These are phyloP conservation scores for Varanus komodoensis DNA, from an alignment of 2,113 vertebrate species.

Conservation along the genomic window DNA sequence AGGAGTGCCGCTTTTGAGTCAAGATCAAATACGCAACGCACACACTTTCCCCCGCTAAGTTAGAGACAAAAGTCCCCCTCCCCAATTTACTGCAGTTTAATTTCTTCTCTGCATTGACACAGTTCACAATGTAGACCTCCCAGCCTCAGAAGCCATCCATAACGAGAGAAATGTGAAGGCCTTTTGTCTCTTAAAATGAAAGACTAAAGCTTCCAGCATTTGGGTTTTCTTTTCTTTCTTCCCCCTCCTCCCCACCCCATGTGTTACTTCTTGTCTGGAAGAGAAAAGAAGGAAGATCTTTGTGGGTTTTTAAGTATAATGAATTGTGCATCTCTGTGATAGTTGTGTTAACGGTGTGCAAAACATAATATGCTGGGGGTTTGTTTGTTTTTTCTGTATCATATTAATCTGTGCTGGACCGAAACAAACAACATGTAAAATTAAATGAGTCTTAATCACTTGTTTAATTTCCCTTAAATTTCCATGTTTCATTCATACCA, in stretches of 20 bases:
- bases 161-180: not conserved
- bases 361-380: not conserved
- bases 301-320: not conserved
- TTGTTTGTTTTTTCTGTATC: not conserved
- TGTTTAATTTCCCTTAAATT: not conserved
- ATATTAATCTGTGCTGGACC: no score
- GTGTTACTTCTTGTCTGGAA: not conserved
- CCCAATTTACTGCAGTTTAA: constrained; percentile 35
- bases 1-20: constrained; percentile 53
- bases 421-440: not conserved
- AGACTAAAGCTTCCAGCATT: not conserved
- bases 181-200: fast-evolving
- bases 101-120: constrained; percentile 39
- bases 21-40: constrained; percentile 35
- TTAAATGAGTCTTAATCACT: not conserved
- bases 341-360: not conserved
- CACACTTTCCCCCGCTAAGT: constrained; percentile 36
- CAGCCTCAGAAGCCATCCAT: not conserved
- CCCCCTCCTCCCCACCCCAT: no score
- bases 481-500: not conserved
- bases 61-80: constrained; percentile 61
- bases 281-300: not conserved
- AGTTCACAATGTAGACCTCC: not conserved
- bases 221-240: constrained; percentile 13
- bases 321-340: not conserved